Evolutionary conservation across 2,797 vertebrate genomes (phyloP), one percentile per base, ranked within the genome.

Genomic region (Hydrocynus forskahlii): DNA sequence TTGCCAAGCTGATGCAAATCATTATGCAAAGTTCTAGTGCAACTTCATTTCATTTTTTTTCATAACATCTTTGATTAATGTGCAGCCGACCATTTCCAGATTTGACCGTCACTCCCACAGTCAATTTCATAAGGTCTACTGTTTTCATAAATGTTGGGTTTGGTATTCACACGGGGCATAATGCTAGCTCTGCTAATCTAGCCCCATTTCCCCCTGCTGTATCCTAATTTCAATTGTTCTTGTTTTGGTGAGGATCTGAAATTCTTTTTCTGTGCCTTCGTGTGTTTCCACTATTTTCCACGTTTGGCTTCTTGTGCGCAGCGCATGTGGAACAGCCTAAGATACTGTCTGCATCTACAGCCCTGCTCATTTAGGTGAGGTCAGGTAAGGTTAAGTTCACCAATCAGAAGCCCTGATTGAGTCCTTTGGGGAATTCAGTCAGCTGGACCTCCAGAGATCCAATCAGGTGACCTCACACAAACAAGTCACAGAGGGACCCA

Each of bases 341-440:
- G 70, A 55, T n/a, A 55, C n/a, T 55, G 54, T 52, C 43, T 76
- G 73, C 45, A 52, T 62, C 19, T 17, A 57, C 40, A 43, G 70
- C 19, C 70, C 48, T 19, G 9, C 73, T 75, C 57, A 63, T 78
- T 89, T 76, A 76, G 23, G 16, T 8, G 23, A 78, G 86, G 89
- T 90, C 87, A 43, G 19, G 0, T n/a, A 19, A 73, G 86, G 87
- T 89, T 90, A 92, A 90, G 78, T 89, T 89, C 82, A 81, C 88
- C 89, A 91, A 90, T 92, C 89, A 91, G 86, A 83, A 78, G 76
- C 77, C 75, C 84, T 86, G 89, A 92, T 90, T 91, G 91, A 89
- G 81, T 70, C 80, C 80, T 81, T 72, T 79, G 72, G 78, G 40
- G 80, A 86, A 87, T 75, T 77, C 83, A 82, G 84, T 70, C 43